Evolutionary conservation across 2,888 invertebrate genomes (phyloP).

Genomic region (Dryobotodes eremita): DNA sequence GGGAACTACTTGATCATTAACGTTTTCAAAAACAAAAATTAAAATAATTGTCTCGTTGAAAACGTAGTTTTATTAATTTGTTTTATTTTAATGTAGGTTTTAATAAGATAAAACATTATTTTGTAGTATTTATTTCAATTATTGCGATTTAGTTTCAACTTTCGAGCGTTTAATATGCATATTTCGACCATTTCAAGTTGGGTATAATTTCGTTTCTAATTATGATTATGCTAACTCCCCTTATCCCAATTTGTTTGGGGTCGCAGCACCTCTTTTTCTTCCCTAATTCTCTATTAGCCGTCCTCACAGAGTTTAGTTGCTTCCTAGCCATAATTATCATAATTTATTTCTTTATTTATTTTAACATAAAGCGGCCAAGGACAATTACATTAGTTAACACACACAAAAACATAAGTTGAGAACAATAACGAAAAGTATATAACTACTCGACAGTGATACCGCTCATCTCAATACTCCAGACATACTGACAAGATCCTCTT

Average conservation of each 20-base stretch:
- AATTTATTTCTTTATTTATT: too few species aligned
- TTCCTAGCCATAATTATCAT: background rate
- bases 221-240: background rate
- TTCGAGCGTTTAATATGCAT: background rate
- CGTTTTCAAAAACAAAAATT: too few species aligned
- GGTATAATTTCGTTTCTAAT: background rate
- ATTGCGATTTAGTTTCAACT: background rate
- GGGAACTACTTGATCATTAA: too few species aligned
- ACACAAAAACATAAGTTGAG: too few species aligned
- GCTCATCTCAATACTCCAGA: too few species aligned
- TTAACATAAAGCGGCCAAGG: too few species aligned
- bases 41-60: too few species aligned
- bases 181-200: background rate
- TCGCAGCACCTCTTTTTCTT: background rate
- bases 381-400: too few species aligned
- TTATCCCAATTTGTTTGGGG: background rate
- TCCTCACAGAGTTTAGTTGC: background rate
- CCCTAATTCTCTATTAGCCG: background rate
- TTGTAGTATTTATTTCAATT: background rate
- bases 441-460: too few species aligned
- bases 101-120: background rate
- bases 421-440: too few species aligned
- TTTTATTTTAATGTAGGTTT: background rate
- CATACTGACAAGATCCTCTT: too few species aligned
- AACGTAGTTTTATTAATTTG: background rate